A percentile compares a stretch with the other conserved stretches of the same genome.
phyloP scores from a whole-genome alignment of 2,113 vertebrate genomes.

The Cercopithecus mona region DNA sequence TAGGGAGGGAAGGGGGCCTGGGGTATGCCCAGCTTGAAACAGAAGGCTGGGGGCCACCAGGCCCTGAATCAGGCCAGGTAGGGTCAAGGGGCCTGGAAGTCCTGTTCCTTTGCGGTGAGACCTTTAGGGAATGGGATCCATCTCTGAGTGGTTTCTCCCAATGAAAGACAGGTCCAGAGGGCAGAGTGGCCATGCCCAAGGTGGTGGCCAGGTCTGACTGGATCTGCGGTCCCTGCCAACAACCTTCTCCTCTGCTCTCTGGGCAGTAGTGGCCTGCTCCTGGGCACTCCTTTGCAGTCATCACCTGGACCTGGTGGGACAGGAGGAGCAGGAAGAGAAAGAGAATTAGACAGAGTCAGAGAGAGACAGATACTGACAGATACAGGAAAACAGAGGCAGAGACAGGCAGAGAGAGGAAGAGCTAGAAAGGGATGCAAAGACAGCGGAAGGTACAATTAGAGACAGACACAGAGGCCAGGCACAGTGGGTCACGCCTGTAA shows the following conservation, averaged over 20 bases:
- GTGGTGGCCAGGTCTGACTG: background rate
- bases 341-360: background rate
- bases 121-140: background rate
- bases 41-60: background rate
- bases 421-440: background rate
- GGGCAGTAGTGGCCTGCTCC: background rate
- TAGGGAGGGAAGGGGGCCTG: background rate
- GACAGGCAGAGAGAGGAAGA: background rate
- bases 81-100: background rate
- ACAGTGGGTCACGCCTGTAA: too few species aligned
- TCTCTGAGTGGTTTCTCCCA: slow-evolving; percentile 7
- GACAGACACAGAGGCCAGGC: background rate
- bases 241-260: background rate
- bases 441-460: background rate
- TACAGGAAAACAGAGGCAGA: background rate
- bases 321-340: background rate
- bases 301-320: background rate
- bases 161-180: background rate
- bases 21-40: background rate
- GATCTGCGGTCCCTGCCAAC: background rate
- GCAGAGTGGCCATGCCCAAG: background rate
- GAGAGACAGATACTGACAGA: background rate
- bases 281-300: background rate
- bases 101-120: background rate
- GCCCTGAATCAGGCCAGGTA: background rate